Evolutionary conservation across 2,797 vertebrate genomes (phyloP), one percentile per base, ranked within the genome.

Genomic region (Pseudochromis fuscus): DNA sequence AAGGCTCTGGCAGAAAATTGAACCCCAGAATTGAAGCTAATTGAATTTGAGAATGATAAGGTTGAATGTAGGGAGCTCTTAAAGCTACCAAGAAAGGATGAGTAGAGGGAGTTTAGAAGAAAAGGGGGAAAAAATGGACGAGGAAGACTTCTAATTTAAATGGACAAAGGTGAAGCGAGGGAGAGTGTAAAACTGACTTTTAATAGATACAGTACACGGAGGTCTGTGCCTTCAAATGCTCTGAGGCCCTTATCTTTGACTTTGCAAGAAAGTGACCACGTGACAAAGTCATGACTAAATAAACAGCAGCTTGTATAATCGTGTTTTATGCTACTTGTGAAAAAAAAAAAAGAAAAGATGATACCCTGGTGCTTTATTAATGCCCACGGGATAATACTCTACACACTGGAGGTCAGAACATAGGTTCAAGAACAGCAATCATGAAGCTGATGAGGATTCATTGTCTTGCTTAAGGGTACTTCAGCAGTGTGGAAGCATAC

Each of bases 11-110:
- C 81, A 87, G 87, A 90, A 91, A 93, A 93, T 91, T 87, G 86
- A 91, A 91, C 91, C 83, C 53, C 81, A 72, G 87, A 88, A 90
- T 89, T 87, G 85, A 79, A 85, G 85, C 89, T 94, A 94, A 94
- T 93, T 94, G 89, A 94, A 93, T 93, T 88, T 78, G 81, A 87
- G 86, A 83, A 88, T 24, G 89, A 94, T 92, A 93, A 90, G 88
- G 78, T 87, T 86, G 87, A 87, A 86, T 75, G 75, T 71, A 63
- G 57, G 77, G 68, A 77, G 79, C 81, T 82, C 78, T 83, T 72
- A 76, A 85, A 89, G 72, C 67, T 35, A 28, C 76, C 19, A 58
- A 76, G 75, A 66, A 55, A 65, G 67, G 52, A 61, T 19, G 78
- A 67, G 61, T 45, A 28, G 72, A 58, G 59, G 52, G 64, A 76